These are phyloP conservation scores for Danionella dracula DNA, from an alignment of 2,797 vertebrate genomes.

Conservation along the genomic window DNA sequence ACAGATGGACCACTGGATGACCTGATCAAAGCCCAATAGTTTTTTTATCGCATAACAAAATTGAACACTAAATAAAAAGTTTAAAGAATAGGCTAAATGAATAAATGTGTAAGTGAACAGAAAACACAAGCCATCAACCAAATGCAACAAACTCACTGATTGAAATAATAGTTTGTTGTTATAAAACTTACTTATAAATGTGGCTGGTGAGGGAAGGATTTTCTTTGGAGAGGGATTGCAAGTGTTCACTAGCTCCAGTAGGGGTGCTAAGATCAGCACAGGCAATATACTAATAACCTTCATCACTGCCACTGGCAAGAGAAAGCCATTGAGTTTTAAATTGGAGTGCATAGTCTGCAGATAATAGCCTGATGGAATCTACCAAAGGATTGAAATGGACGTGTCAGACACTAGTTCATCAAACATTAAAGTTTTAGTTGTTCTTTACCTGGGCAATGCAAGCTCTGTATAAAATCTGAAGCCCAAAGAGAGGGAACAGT, in stretches of 20 bases:
- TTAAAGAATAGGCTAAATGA: no score
- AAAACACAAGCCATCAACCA: no score
- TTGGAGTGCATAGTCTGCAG: conserved; percentile 92
- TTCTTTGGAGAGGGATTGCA: conserved; percentile 63
- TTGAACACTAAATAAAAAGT: no score
- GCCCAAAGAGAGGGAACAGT: conserved; percentile 81
- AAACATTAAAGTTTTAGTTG: background rate
- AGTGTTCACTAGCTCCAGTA: conserved; percentile 73
- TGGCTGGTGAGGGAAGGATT: conserved; percentile 63
- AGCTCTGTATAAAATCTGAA: conserved; percentile 81
- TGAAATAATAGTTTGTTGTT: no score
- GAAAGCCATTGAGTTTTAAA: conserved; percentile 68
- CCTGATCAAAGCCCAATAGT: no score
- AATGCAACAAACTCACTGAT: no score
- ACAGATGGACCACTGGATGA: no score
- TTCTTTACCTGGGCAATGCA: conserved; percentile 80
- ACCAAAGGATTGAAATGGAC: conserved; percentile 27
- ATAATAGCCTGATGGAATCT: conserved; percentile 90
- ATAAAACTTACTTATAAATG: conserved; percentile 74
- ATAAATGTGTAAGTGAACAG: no score
- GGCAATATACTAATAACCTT: conserved; percentile 84
- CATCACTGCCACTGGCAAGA: conserved; percentile 80
- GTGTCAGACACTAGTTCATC: background rate
- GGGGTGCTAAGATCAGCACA: conserved; percentile 75
- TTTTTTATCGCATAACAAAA: no score